phyloP scores from a whole-genome alignment of 2,888 invertebrate species.

The Aleiodes alternator region DNA sequence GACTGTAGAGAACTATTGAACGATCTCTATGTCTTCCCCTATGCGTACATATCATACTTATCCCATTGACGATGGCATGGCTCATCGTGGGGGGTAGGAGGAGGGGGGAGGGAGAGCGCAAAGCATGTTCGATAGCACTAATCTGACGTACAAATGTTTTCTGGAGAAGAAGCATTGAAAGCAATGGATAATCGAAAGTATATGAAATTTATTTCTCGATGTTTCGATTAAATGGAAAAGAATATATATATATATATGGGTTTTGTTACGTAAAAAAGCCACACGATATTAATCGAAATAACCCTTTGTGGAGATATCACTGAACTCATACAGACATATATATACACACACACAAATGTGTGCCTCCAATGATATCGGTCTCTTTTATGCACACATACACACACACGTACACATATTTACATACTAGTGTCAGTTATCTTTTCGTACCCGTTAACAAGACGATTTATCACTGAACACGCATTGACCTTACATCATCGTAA shows the following conservation, averaged over 20 bases:
- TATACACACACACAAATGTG: no score
- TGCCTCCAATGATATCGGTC: conserved; percentile 1
- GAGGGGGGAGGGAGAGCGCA: background rate
- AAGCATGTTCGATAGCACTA: conserved; percentile 4
- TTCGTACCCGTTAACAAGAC: background rate
- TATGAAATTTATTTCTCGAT: background rate
- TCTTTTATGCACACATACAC: background rate
- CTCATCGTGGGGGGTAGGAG: background rate
- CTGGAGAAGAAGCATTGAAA: background rate
- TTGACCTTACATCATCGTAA: conserved; percentile 17
- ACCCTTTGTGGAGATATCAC: conserved; percentile 8
- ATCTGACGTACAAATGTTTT: background rate
- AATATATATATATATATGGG: no score
- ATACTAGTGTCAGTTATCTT: conserved; percentile 3
- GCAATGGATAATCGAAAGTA: conserved; percentile 33
- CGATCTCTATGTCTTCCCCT: background rate
- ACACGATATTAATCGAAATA: background rate
- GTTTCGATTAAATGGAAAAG: background rate
- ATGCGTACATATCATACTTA: background rate
- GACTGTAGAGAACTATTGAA: conserved; percentile 14
- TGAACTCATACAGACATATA: background rate
- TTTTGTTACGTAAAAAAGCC: background rate
- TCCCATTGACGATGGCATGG: conserved; percentile 1
- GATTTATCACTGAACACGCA: conserved; percentile 14
- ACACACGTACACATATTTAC: no score